Conservation (phyloP, 2,888 invertebrate species). For the Metallyticus violacea region DNA sequence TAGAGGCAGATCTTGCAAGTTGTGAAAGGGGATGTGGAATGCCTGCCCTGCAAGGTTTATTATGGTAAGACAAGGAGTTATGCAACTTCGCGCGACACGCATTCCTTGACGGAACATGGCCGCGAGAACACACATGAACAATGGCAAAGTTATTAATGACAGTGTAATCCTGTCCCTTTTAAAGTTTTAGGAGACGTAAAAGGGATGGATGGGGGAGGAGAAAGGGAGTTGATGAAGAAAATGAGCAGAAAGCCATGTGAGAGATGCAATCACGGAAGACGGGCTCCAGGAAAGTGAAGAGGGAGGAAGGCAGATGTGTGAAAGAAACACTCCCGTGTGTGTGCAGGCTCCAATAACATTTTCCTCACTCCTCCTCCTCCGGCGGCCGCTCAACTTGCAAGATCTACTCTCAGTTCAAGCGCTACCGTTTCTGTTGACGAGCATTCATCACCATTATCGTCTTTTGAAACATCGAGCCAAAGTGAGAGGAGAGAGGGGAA, state of each 20-base stretch:
- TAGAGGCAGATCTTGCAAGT: background rate
- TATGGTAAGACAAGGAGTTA: background rate
- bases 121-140: constrained; percentile 5
- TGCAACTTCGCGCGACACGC: no score
- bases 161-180: constrained; percentile 13
- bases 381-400: no score
- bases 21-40: no score
- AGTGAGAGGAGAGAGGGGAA: background rate
- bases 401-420: background rate
- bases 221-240: constrained; percentile 13
- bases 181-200: background rate
- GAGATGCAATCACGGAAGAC: background rate
- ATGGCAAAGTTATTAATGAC: constrained; percentile 15
- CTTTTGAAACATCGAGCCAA: background rate
- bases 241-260: background rate
- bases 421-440: background rate
- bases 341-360: background rate
- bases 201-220: background rate
- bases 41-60: background rate
- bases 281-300: background rate
- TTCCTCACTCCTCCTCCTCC: no score
- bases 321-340: background rate
- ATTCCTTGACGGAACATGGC: background rate
- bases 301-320: background rate
- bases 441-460: background rate